Evolutionary conservation across 2,113 vertebrate genomes (phyloP).

Genomic region (Thryonomys swinderianus): DNA sequence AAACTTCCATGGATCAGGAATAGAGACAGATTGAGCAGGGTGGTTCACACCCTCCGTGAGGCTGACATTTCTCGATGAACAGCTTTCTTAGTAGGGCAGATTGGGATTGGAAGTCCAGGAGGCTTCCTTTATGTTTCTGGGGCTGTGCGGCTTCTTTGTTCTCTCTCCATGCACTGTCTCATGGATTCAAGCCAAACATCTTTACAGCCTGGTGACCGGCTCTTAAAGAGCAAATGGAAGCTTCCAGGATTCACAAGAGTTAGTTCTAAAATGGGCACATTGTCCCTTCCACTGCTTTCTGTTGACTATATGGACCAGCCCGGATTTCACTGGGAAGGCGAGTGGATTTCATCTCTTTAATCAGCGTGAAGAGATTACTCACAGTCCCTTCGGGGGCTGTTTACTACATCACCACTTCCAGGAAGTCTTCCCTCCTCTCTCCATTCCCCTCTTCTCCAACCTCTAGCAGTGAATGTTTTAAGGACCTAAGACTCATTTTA

Average conservation of each 20-base stretch:
- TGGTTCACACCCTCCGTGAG: not conserved
- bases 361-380: too few species aligned
- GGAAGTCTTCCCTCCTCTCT: slow-evolving; percentile 8
- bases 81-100: not conserved
- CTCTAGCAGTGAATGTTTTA: not conserved
- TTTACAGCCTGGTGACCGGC: not conserved
- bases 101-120: not conserved
- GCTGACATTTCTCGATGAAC: not conserved
- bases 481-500: not conserved
- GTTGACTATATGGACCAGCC: not conserved
- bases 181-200: not conserved
- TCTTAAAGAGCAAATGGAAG: not conserved
- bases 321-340: not conserved
- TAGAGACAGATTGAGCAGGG: not conserved
- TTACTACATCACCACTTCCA: not conserved
- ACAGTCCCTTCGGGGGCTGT: not conserved
- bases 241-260: not conserved
- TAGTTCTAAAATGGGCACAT: not conserved
- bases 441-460: not conserved
- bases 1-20: not conserved
- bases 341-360: not conserved
- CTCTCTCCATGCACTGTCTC: not conserved
- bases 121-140: not conserved
- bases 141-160: not conserved
- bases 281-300: too few species aligned